Conservation (phyloP, 2,797 vertebrate genomes). For the Potorous gilbertii region DNA sequence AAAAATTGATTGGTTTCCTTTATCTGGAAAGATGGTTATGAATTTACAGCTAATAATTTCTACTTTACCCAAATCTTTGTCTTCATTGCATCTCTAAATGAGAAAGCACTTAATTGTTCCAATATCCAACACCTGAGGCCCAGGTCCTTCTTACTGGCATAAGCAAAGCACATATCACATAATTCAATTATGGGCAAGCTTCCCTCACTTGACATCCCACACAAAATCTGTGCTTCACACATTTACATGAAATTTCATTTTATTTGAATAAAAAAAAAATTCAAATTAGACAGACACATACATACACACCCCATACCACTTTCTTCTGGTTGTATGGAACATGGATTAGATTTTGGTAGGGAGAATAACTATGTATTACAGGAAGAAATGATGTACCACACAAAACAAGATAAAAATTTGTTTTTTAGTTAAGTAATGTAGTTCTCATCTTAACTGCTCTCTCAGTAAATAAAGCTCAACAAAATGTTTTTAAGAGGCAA, state of each 20-base stretch:
- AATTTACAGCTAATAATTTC: constrained; percentile 67
- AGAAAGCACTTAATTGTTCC: constrained; percentile 65
- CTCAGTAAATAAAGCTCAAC: constrained; percentile 79
- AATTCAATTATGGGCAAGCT: constrained; percentile 45
- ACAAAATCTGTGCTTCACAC: constrained; percentile 64
- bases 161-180: constrained; percentile 52
- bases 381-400: constrained; percentile 72
- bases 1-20: neutral
- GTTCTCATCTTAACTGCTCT: constrained; percentile 77
- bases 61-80: constrained; percentile 70
- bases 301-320: neutral
- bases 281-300: constrained; percentile 9
- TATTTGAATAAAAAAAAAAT: constrained; percentile 59
- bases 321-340: constrained; percentile 28
- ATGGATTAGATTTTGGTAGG: constrained; percentile 47
- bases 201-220: constrained; percentile 48
- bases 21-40: constrained; percentile 39
- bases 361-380: constrained; percentile 56
- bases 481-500: constrained; percentile 68
- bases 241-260: constrained; percentile 33
- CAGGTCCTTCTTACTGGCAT: constrained; percentile 39
- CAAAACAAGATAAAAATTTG: constrained; percentile 73
- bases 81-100: constrained; percentile 58
- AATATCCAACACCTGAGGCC: constrained; percentile 66
- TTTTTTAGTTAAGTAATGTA: constrained; percentile 81